Percentiles rank a stretch among this genome's conserved stretches.
phyloP scores from a whole-genome alignment of 2,113 vertebrate genomes.

The Alectura lathami region DNA sequence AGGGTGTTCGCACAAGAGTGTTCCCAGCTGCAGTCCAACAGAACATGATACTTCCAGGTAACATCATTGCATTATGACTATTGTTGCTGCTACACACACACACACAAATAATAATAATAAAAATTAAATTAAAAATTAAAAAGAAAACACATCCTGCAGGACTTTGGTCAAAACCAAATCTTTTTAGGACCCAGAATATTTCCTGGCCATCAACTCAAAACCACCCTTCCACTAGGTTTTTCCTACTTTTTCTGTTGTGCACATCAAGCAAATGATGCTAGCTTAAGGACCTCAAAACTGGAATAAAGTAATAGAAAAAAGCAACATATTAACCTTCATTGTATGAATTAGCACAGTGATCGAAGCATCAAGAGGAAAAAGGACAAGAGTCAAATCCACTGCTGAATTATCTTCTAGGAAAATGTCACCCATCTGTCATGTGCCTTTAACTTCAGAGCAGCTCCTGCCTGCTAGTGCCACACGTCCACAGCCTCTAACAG shows the following conservation, averaged over 20 bases:
- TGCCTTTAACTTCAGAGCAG: neutral
- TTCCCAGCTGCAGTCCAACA: neutral
- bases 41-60: neutral
- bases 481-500: neutral
- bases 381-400: neutral
- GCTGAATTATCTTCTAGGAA: neutral
- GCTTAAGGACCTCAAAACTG: neutral
- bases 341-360: neutral
- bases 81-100: neutral
- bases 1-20: neutral
- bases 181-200: neutral
- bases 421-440: neutral
- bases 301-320: neutral
- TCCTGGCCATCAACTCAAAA: neutral
- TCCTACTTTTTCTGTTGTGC: neutral
- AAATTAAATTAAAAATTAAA: no score
- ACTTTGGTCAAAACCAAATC: neutral
- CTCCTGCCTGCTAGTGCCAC: neutral
- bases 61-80: neutral
- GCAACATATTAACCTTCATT: neutral
- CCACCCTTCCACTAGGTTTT: neutral
- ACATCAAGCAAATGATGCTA: neutral
- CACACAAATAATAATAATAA: no score
- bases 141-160: neutral
- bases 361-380: neutral